Evolutionary conservation across 2,113 vertebrate species (phyloP), one percentile per base, ranked within the genome.

Genomic region (Odontesthes bonariensis): DNA sequence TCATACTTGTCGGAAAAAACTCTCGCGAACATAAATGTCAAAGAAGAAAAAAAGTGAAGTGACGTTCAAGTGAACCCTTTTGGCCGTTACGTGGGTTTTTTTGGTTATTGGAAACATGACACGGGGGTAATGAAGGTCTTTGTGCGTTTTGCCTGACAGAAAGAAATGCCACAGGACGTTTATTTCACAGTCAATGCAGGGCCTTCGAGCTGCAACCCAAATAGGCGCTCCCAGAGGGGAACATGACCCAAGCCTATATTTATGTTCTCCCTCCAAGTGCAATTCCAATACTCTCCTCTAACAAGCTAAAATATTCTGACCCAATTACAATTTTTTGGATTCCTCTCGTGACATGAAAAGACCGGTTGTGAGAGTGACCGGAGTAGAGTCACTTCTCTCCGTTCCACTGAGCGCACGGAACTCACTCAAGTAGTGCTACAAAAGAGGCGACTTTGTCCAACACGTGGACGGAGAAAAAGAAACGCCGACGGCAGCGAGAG

Each of bases 131-230:
- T 82, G 75, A 69, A 70, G 70, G 31, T 68, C 81, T 81, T 35
- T 23, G 23, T 62, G 59, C 59, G 8, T 80, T 75, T 35, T 73
- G 73, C 72, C 38, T 49, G 49, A 77, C 77, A 76, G 66, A 71
- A 67, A 68, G 44, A 79, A 79, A 55, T 61, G 72, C 57, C 69
- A 54, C 62, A 40, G 13, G 44, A 53, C 33, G 66, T 77, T 75
- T 73, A 78, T 85, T 84, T 83, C 55, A 17, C 72, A 63, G 64
- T 74, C 27, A 84, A 78, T 77, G 62, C 61, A 69, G 42, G 58
- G 84, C 69, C 57, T 33, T 17, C 42, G 46, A 75, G 72, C 31
- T 32, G 63, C 6, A 67, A 5, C 51, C 71, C 61, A 32, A 73
- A 61, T 76, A 59, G 79, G 42, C 52, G 44, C 68, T 83, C 73